Evolutionary conservation across 2,797 vertebrate species (phyloP).

Genomic region (Eospalax fontanierii): DNA sequence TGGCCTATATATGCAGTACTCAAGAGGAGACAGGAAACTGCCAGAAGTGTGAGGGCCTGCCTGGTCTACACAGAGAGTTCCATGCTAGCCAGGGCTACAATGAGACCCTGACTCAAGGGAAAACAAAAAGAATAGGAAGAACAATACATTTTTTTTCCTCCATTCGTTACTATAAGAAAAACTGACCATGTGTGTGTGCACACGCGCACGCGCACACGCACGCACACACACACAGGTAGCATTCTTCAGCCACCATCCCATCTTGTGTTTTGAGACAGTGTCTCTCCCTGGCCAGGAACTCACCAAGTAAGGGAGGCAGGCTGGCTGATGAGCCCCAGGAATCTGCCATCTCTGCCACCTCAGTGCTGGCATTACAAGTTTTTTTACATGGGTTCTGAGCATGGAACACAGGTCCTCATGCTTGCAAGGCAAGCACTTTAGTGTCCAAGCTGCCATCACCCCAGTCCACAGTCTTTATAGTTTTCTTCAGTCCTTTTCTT

Average conservation of each 20-base stretch:
- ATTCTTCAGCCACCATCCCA: not conserved
- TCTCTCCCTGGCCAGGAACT: not conserved
- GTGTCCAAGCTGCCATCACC: not conserved
- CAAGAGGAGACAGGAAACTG: not conserved
- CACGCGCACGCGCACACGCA: fast-evolving
- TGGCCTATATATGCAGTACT: not conserved
- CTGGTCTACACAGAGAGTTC: not conserved
- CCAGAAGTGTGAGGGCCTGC: not conserved
- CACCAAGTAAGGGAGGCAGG: not conserved
- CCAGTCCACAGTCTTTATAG: not conserved
- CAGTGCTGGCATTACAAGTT: not conserved
- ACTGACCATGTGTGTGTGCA: too few relatives aligned
- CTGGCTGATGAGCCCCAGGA: not conserved
- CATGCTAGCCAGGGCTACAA: not conserved
- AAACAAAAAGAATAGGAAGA: not conserved
- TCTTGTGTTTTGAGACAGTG: not conserved
- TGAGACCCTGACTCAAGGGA: not conserved
- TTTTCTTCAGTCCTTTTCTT: not conserved
- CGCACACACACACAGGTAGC: not conserved
- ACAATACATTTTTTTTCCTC: not conserved
- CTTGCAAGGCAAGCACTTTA: not conserved
- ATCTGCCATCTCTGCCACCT: not conserved
- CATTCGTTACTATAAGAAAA: conserved; percentile 36
- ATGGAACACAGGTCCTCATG: not conserved
- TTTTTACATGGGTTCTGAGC: not conserved